Evolutionary conservation across 2,113 vertebrate species (phyloP), one percentile per base, ranked within the genome.

Genomic region (Rhodinocichla rosea): DNA sequence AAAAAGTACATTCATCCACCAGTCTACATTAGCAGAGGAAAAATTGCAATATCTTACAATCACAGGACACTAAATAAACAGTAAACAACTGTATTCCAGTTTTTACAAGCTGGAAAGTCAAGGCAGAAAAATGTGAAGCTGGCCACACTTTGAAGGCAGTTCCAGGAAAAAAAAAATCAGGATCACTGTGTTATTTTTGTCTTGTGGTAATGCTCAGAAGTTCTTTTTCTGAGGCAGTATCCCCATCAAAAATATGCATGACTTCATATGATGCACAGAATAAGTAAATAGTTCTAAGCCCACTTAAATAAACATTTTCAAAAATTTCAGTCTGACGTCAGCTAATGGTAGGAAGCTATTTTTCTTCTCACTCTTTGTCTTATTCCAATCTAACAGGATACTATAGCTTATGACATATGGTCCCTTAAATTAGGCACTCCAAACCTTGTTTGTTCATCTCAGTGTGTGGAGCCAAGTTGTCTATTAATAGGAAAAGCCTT

Each of bases 401-500:
- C 71, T 89, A 90, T 89, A 89, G n/a, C n/a, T 90, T 90, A 90
- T 92, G 94, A 88, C 88, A 95, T 96, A 95, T 83, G 90, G 92
- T 96, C 52, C 0, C 86, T 90, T 93, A 96, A 96, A 94, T 94
- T 92, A 96, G 93, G 82, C 83, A 83, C 68, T 92, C 6, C 22
- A 93, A 95, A 87, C 64, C 79, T 88, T 88, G 73, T 74, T 94
- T 40, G 23, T 93, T 96, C 92, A 78, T 90, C 73, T 94, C n/a
- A 2, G 76, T 1, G 3, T 82, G 83, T 44, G 60, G 89, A 96
- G 95, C 93, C 96, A 94, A 95, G 80, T 56, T 92, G 68, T 64
- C 95, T 96, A 90, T 96, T 95, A 95, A 95, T 94, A 96, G 93
- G 79, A 94, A 63, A 88, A 91, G 68, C 75, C 47, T 82, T 94